A percentile compares a stretch with the other conserved stretches of the same genome.
phyloP scores from a whole-genome alignment of 2,888 invertebrate genomes.

The Tortrix viridana region DNA sequence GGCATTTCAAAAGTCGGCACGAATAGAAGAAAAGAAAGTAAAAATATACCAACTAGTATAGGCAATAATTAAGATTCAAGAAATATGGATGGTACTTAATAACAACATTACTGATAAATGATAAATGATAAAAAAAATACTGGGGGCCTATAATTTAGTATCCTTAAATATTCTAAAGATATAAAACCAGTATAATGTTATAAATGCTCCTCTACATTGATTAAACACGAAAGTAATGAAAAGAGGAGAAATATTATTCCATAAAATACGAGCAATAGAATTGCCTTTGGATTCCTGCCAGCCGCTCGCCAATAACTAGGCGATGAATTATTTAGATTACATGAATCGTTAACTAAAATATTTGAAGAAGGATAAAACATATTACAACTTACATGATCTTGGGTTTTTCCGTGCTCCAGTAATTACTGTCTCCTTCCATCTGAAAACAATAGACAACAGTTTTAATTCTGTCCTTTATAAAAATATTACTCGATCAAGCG shows the following conservation, averaged over 20 bases:
- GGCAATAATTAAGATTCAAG: too few relatives aligned
- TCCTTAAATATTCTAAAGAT: too few relatives aligned
- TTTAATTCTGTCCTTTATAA: slow-evolving; percentile 6
- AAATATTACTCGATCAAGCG: slow-evolving; percentile 41
- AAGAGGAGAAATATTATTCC: slow-evolving; percentile 49
- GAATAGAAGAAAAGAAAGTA: background rate
- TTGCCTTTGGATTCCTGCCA: slow-evolving; percentile 50
- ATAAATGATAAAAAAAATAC: too few relatives aligned
- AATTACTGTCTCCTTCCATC: slow-evolving; percentile 8
- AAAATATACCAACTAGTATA: background rate
- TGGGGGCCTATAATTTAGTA: too few relatives aligned
- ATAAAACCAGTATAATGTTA: background rate
- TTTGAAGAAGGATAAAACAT: background rate
- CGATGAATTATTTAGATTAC: slow-evolving; percentile 25
- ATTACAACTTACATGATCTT: slow-evolving; percentile 16
- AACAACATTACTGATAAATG: too few relatives aligned
- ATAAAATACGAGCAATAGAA: slow-evolving; percentile 48
- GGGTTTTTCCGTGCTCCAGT: background rate
- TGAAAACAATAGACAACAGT: slow-evolving; percentile 18
- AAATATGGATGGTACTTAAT: too few relatives aligned
- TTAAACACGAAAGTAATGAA: slow-evolving; percentile 46
- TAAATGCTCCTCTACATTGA: slow-evolving; percentile 13
- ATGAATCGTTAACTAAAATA: background rate
- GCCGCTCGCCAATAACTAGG: slow-evolving; percentile 45
- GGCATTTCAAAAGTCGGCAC: background rate